Conservation (phyloP, 2,888 invertebrate genomes). For the Oscheius myriophilus region DNA sequence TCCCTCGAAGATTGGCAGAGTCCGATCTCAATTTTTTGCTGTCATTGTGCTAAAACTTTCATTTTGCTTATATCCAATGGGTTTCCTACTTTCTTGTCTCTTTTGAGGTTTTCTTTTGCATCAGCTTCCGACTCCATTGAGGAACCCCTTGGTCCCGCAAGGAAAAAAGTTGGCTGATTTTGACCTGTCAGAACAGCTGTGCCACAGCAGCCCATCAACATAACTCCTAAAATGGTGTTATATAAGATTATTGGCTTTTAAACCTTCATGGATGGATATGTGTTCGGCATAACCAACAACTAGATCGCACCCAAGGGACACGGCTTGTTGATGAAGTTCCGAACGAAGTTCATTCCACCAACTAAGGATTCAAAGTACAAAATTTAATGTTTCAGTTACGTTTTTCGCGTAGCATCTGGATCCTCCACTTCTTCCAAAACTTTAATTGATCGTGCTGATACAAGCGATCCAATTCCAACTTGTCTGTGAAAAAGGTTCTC, state of each 20-base stretch:
- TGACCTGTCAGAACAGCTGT: conserved; percentile 17
- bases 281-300: conserved; percentile 92
- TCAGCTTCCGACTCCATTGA: conserved; percentile 11
- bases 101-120: background rate
- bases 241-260: background rate
- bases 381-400: background rate
- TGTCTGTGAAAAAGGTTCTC: conserved; percentile 32
- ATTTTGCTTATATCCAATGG: background rate
- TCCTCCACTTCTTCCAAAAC: conserved; percentile 35
- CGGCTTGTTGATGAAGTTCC: conserved; percentile 91
- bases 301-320: conserved; percentile 90
- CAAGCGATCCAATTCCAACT: conserved; percentile 40
- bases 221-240: conserved; percentile 5
- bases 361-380: conserved; percentile 65
- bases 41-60: conserved; percentile 8
- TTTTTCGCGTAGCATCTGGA: conserved; percentile 6
- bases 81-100: conserved; percentile 1
- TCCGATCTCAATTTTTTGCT: conserved; percentile 4
- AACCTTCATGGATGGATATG: conserved; percentile 79
- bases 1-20: background rate
- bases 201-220: conserved; percentile 19
- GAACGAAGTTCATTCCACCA: conserved; percentile 97
- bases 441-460: conserved; percentile 37
- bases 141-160: conserved; percentile 17
- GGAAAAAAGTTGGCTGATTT: conserved; percentile 7